phyloP scores from a whole-genome alignment of 2,797 vertebrate species.

The Myiothlypis chrysogaster region DNA sequence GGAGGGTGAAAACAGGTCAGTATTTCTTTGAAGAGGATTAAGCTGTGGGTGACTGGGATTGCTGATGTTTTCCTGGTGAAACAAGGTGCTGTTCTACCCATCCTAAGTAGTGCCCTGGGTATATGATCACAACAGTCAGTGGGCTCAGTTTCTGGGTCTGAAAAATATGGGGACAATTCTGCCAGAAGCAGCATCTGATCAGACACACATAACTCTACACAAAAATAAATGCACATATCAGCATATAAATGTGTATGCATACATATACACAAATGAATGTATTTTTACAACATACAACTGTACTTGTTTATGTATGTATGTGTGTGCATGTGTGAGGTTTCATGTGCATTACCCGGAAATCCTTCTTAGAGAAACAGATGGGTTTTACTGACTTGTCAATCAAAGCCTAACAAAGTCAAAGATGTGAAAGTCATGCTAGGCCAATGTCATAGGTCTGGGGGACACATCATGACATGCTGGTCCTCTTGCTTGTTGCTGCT shows the following conservation, averaged over 20 bases:
- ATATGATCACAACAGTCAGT: rapidly evolving
- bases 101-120: not conserved
- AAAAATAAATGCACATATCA: not conserved
- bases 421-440: not conserved
- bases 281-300: not conserved
- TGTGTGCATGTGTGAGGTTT: not conserved
- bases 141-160: not conserved
- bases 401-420: not conserved
- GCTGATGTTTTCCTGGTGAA: not conserved
- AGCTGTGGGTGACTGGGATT: not conserved
- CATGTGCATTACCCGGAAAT: not conserved
- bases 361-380: not conserved
- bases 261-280: rapidly evolving
- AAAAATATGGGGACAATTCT: not conserved
- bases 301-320: not conserved
- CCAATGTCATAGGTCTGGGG: not conserved
- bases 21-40: constrained; percentile 24
- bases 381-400: not conserved
- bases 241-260: not conserved
- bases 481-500: not conserved
- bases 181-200: not conserved
- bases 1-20: constrained; percentile 5
- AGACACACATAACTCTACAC: not conserved
- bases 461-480: not conserved
- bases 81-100: not conserved